A percentile compares a stretch with the other conserved stretches of the same genome.
Evolutionary conservation across 2,113 vertebrate species (phyloP).

Genomic region (Chaetorhynchus papuensis): DNA sequence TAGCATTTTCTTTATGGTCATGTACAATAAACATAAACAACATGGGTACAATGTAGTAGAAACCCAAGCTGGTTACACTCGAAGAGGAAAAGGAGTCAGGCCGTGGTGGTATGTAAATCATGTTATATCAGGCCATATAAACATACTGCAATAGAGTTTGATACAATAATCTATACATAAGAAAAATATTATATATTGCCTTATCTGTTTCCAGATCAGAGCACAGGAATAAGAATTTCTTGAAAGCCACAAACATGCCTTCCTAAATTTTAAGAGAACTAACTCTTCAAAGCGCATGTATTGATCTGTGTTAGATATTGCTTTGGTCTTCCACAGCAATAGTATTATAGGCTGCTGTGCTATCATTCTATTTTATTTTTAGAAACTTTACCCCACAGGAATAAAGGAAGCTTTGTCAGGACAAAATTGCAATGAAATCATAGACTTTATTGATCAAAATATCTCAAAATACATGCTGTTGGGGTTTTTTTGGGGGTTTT

Average conservation of each 20-base stretch:
- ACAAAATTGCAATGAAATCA: background rate
- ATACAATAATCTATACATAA: background rate
- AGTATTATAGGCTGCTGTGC: background rate
- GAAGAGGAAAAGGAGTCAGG: background rate
- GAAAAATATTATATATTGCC: background rate
- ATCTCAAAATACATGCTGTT: background rate
- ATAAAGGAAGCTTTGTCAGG: background rate
- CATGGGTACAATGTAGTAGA: background rate
- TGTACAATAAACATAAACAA: rapidly evolving
- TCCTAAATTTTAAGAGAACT: background rate
- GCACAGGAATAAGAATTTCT: background rate
- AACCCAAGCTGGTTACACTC: background rate
- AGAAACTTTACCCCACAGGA: background rate
- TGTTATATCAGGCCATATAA: background rate
- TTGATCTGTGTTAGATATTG: background rate
- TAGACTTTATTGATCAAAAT: background rate
- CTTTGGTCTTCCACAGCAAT: background rate
- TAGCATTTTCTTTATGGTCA: background rate
- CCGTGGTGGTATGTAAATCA: background rate
- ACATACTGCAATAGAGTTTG: background rate
- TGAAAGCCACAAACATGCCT: background rate
- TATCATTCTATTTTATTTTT: background rate
- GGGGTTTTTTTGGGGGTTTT: no score
- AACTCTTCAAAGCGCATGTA: background rate
- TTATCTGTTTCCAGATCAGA: background rate